Percentiles rank a stretch among this genome's conserved stretches.
These are phyloP conservation scores for Galeruca laticollis DNA, from an alignment of 2,888 invertebrate species.

Conservation along the genomic window DNA sequence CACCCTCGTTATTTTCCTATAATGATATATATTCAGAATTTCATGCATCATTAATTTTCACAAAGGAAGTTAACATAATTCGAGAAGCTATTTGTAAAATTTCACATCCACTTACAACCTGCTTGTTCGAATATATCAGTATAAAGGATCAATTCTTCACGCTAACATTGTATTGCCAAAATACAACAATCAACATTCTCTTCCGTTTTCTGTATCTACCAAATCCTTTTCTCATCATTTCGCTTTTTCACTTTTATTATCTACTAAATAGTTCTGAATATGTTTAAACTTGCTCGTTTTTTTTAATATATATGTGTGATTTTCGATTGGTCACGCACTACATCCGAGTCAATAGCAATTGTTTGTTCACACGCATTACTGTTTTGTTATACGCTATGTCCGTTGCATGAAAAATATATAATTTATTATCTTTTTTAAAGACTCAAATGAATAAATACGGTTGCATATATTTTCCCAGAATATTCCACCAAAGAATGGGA, in stretches of 20 bases:
- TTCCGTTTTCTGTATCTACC: background rate
- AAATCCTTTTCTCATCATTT: background rate
- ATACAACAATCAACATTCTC: background rate
- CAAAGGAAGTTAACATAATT: background rate
- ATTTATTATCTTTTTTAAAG: constrained; percentile 29
- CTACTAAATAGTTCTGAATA: background rate
- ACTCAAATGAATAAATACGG: constrained; percentile 24
- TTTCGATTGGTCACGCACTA: constrained; percentile 22
- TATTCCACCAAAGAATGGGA: constrained; percentile 10
- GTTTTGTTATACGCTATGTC: constrained; percentile 20
- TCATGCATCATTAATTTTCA: too few relatives aligned
- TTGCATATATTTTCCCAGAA: constrained; percentile 7
- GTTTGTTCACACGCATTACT: constrained; percentile 32
- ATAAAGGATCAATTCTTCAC: background rate
- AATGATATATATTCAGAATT: too few relatives aligned
- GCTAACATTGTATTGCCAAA: background rate
- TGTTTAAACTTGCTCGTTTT: background rate
- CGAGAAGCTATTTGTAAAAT: background rate
- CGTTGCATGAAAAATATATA: constrained; percentile 26
- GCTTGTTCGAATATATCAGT: background rate
- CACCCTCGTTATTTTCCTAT: too few relatives aligned
- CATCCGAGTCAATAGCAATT: constrained; percentile 22
- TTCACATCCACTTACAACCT: too few relatives aligned
- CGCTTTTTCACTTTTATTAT: background rate
- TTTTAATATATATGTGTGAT: constrained; percentile 10